Evolutionary conservation across 1,140 invertebrate species (phyloP).

Genomic region (Drosophila prosaltans): DNA sequence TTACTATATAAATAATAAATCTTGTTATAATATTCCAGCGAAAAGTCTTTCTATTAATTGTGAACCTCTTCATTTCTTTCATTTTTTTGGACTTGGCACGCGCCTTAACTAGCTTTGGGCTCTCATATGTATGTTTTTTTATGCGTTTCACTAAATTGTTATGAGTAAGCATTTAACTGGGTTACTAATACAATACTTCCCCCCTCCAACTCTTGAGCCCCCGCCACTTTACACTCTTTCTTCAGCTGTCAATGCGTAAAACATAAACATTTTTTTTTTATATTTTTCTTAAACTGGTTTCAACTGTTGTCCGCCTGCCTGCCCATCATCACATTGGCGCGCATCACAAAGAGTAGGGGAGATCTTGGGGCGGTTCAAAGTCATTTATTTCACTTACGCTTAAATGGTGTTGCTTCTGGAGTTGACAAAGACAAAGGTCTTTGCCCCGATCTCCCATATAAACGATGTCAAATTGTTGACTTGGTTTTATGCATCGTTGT

Average conservation of each 20-base stretch:
- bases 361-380: constrained; percentile 1
- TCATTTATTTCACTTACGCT: constrained; percentile 6
- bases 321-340: background rate
- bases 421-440: constrained; percentile 6
- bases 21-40: too few species aligned
- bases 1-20: too few species aligned
- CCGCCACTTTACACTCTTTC: background rate
- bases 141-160: background rate
- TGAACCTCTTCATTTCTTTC: background rate
- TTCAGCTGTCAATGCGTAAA: constrained; percentile 5
- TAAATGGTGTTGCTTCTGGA: background rate
- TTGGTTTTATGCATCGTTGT: background rate
- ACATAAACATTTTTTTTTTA: background rate
- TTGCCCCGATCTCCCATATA: constrained; percentile 4
- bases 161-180: constrained; percentile 12
- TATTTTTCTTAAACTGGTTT: constrained; percentile 1
- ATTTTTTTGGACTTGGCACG: background rate
- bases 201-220: background rate
- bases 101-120: background rate
- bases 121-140: background rate
- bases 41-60: background rate
- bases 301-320: background rate
- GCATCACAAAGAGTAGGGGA: background rate
- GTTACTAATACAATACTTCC: constrained; percentile 1
- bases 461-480: constrained; percentile 7